Conservation (phyloP, 2,888 invertebrate species). For the Stenodera caucasica region DNA sequence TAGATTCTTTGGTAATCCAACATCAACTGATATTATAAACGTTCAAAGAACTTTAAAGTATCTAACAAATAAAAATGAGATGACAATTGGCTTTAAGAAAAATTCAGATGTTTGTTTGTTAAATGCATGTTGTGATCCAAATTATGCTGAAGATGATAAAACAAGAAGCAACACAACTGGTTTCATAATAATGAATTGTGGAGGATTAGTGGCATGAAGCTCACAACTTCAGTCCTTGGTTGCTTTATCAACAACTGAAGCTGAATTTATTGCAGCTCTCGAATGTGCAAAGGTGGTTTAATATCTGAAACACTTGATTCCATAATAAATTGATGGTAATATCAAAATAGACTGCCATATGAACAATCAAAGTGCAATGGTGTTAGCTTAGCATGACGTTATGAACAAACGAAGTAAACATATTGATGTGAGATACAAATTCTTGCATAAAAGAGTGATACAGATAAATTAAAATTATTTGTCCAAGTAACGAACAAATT, state of each 20-base stretch:
- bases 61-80: conserved; percentile 10
- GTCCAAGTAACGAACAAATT: conserved; percentile 5
- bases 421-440: conserved; percentile 10
- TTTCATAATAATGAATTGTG: conserved; percentile 33
- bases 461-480: conserved; percentile 1
- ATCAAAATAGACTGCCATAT: not conserved
- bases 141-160: conserved; percentile 17
- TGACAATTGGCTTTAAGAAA: conserved; percentile 3
- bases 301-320: not conserved
- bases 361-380: conserved; percentile 15
- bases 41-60: conserved; percentile 25
- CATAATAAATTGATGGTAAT: not conserved
- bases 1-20: conserved; percentile 21
- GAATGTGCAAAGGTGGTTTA: not conserved
- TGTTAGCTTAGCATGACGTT: conserved; percentile 9
- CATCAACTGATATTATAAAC: conserved; percentile 8
- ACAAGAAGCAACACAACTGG: conserved; percentile 39
- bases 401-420: conserved; percentile 20
- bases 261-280: conserved; percentile 41
- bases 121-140: conserved; percentile 17
- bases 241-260: conserved; percentile 41
- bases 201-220: conserved; percentile 40
- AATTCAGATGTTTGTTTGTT: not conserved
- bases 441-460: conserved; percentile 11
- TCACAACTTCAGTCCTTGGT: conserved; percentile 37